A percentile compares a stretch with the other conserved stretches of the same genome.
Evolutionary conservation across 2,113 vertebrate species (phyloP).

Genomic region (Aplodontia rufa): DNA sequence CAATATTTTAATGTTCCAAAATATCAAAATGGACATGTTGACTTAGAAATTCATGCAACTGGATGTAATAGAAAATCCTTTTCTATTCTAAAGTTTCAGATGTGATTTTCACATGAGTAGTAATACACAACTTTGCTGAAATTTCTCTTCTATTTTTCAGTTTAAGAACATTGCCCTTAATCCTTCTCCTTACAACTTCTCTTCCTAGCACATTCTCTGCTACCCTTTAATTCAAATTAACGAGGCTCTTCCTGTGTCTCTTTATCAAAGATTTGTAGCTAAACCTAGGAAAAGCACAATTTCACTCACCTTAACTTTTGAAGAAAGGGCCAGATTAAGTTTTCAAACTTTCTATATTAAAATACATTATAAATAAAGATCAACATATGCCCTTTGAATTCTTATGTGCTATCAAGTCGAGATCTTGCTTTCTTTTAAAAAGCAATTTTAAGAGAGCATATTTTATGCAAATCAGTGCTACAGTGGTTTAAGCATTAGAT

Average conservation of each 20-base stretch:
- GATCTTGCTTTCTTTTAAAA: neutral
- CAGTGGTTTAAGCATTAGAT: neutral
- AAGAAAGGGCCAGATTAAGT: neutral
- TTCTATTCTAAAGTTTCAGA: neutral
- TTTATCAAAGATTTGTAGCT: constrained; percentile 9
- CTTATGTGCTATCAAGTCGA: neutral
- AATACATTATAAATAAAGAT: constrained; percentile 23
- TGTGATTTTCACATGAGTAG: neutral
- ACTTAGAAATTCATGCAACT: neutral
- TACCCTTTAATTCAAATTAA: constrained; percentile 5
- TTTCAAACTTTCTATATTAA: constrained; percentile 1
- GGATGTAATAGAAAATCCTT: neutral
- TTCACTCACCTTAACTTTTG: neutral
- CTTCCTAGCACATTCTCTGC: neutral
- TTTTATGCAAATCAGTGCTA: neutral
- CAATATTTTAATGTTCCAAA: neutral
- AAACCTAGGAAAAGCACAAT: neutral
- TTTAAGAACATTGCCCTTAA: neutral
- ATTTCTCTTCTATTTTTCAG: neutral
- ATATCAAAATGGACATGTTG: neutral
- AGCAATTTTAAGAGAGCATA: neutral
- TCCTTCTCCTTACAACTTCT: neutral
- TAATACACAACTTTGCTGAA: neutral
- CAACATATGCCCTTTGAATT: neutral
- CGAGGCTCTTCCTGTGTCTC: neutral